phyloP scores from a whole-genome alignment of 2,113 vertebrate species.

The Neodontobutis hainanensis region DNA sequence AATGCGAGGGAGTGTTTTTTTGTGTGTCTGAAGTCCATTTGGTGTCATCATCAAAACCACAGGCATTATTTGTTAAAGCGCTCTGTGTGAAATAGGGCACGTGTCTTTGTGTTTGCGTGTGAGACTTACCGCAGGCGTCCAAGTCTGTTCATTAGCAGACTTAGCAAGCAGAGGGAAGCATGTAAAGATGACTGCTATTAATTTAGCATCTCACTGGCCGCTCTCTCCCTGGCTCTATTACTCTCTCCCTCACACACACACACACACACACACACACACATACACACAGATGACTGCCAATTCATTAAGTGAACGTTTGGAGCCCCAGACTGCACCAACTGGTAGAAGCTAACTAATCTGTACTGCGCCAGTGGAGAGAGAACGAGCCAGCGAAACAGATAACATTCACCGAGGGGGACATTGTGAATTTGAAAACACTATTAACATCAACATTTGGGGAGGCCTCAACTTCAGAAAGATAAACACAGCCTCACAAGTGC shows the following conservation, averaged over 20 bases:
- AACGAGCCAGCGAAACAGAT: conserved; percentile 70
- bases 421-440: conserved; percentile 68
- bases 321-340: conserved; percentile 72
- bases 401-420: conserved; percentile 72
- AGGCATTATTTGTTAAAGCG: neutral
- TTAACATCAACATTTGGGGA: conserved; percentile 70
- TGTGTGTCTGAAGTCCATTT: conserved; percentile 8
- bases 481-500: conserved; percentile 55
- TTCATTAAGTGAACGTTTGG: conserved; percentile 75
- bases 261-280: conserved; percentile 37
- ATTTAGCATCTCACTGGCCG: conserved; percentile 73
- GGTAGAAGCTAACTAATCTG: conserved; percentile 73
- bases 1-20: conserved; percentile 12
- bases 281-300: conserved; percentile 67
- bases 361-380: conserved; percentile 66
- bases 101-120: conserved; percentile 28
- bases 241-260: conserved; percentile 11
- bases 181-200: conserved; percentile 76
- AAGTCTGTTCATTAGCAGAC: conserved; percentile 77
- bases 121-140: conserved; percentile 63
- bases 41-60: conserved; percentile 12
- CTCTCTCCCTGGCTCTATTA: conserved; percentile 29
- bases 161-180: conserved; percentile 67
- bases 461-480: conserved; percentile 57
- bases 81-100: conserved; percentile 15